phyloP scores from a whole-genome alignment of 1,140 invertebrate genomes.

The Helicoverpa zea region DNA sequence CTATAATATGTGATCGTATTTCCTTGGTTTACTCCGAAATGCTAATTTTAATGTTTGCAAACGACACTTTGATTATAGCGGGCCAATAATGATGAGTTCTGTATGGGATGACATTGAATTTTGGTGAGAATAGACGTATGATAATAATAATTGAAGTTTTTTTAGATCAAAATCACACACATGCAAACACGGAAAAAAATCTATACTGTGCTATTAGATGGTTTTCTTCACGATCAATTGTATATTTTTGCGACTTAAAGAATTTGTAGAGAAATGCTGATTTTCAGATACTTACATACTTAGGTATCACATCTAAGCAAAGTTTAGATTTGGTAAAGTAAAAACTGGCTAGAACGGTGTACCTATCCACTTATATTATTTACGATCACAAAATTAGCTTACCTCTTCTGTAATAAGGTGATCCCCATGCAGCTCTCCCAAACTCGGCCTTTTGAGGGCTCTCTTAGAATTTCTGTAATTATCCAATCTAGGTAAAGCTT shows the following conservation, averaged over 20 bases:
- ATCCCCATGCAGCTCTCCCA: slow-evolving; percentile 91
- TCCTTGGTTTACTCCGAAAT: background rate
- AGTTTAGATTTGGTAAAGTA: no score
- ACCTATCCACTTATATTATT: no score
- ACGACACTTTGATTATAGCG: slow-evolving; percentile 53
- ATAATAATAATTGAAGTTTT: background rate
- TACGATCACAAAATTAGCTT: slow-evolving; percentile 30
- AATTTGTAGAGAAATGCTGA: no score
- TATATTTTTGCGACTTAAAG: no score
- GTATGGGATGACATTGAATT: slow-evolving; percentile 32
- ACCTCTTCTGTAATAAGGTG: slow-evolving; percentile 82
- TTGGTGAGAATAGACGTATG: slow-evolving; percentile 1
- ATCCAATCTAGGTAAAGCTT: slow-evolving; percentile 95
- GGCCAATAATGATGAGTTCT: slow-evolving; percentile 35
- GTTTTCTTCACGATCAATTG: no score
- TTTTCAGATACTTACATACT: no score
- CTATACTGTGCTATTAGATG: no score
- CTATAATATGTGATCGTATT: slow-evolving; percentile 11
- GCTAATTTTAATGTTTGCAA: slow-evolving; percentile 38
- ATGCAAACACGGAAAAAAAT: no score
- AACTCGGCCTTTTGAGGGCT: slow-evolving; percentile 90
- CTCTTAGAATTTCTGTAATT: slow-evolving; percentile 95
- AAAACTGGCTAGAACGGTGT: no score
- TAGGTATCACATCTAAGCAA: no score
- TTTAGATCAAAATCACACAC: no score